Conservation (phyloP, 2,888 invertebrate species). For the Eudasyphora cyanicolor region DNA sequence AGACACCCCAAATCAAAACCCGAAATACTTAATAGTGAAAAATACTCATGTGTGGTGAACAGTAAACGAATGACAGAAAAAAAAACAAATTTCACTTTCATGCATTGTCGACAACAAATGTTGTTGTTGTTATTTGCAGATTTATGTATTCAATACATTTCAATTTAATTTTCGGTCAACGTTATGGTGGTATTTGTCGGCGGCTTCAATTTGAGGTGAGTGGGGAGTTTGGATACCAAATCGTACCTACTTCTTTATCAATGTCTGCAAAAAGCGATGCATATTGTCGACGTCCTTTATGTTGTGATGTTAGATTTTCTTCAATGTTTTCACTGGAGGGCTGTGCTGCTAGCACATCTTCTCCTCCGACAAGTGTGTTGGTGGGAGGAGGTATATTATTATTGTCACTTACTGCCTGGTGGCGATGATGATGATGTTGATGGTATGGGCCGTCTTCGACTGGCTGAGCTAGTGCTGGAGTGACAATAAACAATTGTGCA, state of each 20-base stretch:
- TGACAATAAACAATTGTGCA: conserved; percentile 51
- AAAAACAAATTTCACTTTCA: conserved; percentile 59
- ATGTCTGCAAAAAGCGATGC: conserved; percentile 73
- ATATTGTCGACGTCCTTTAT: conserved; percentile 59
- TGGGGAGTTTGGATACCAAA: conserved; percentile 53
- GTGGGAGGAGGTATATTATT: neutral
- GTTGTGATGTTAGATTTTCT: conserved; percentile 25
- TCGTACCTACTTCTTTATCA: conserved; percentile 80
- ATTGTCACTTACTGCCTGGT: conserved; percentile 2
- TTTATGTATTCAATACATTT: conserved; percentile 16
- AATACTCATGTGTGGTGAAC: neutral
- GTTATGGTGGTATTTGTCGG: neutral
- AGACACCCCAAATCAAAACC: neutral
- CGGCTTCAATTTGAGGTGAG: neutral
- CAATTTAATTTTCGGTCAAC: neutral
- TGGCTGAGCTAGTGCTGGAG: conserved; percentile 28
- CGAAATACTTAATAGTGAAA: conserved; percentile 2
- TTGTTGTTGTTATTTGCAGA: neutral
- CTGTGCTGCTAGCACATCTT: neutral
- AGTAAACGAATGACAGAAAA: neutral
- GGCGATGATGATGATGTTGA: neutral
- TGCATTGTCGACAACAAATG: conserved; percentile 30
- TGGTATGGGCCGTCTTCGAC: neutral
- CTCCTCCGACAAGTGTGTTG: neutral
- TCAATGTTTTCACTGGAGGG: conserved; percentile 30